Evolutionary conservation across 2,888 invertebrate genomes (phyloP).

Genomic region (Caenorhabditis auriculariae): DNA sequence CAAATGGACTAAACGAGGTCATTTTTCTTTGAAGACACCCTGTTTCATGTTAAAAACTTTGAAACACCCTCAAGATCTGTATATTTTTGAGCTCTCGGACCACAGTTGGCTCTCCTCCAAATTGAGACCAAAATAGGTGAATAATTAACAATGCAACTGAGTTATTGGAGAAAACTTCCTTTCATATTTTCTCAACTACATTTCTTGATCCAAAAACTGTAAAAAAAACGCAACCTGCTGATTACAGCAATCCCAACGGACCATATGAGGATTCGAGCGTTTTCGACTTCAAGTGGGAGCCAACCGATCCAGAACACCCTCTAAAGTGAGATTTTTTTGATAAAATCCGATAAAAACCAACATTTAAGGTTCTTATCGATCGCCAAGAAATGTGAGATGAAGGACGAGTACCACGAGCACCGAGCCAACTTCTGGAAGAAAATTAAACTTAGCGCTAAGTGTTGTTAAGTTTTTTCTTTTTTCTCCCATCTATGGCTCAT

Average conservation of each 20-base stretch:
- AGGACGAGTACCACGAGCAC: conserved; percentile 33
- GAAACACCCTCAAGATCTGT: too few species aligned
- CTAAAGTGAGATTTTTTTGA: conserved; percentile 6
- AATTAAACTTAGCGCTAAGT: conserved; percentile 25
- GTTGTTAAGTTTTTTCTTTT: conserved; percentile 3
- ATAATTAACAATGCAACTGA: background rate
- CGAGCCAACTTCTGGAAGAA: conserved; percentile 48
- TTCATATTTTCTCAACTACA: background rate
- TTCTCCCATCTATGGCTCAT: too few species aligned
- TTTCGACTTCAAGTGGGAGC: conserved; percentile 54
- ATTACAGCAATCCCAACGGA: conserved; percentile 56
- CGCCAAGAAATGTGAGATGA: conserved; percentile 44
- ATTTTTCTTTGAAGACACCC: too few species aligned
- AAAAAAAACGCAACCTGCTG: background rate
- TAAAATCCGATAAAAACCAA: background rate
- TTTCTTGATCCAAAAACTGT: too few species aligned
- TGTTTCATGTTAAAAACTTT: too few species aligned
- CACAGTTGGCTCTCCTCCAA: background rate
- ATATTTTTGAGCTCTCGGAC: background rate
- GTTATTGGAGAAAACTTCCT: background rate
- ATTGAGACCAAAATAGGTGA: background rate
- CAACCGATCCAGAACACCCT: conserved; percentile 32
- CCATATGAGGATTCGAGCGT: conserved; percentile 46
- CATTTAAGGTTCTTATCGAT: conserved; percentile 29
- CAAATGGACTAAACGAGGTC: too few species aligned